Base-by-base conservation (phyloP, 1,140 invertebrate genomes). In the Psix sp. region DNA sequence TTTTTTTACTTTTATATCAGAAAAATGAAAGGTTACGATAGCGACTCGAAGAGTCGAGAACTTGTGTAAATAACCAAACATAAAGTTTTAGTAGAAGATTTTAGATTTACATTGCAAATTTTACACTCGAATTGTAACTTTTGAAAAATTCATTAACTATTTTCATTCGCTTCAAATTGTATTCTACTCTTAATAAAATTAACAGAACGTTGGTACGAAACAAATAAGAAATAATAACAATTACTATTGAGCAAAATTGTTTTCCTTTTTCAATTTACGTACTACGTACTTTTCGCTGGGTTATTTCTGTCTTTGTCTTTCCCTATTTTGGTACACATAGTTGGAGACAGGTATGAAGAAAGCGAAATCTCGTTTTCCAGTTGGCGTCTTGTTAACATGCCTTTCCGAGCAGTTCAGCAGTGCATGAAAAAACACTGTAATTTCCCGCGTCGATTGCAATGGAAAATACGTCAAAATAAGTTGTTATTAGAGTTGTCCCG, bases 301-400 rank as follows among this genome's bases (percentile, higher is more conserved):
- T 18, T 35, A 24, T 45, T 48, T n/a, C 20, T 18, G 26, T 46
- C 54, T 15, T 26, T 29, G 26, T 46, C 42, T 68, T 46, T 54
- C 57, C 38, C 48, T 38, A 39, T 57, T 72, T 79, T 74, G 66
- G 71, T 36, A 40, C 52, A 66, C 60, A 75, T 57, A 75, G 46
- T 59, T 56, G 48, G 49, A 9, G 60, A 66, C 73, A 75, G 17
- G 65, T 70, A 74, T 67, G 63, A 74, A 75, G 73, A 76, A 76
- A 76, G 73, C 73, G 73, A 71, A 76, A 76, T 71, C 73, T 66
- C 33, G 62, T 71, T 71, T 76, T 76, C 65, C 66, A 66, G 51
- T 75, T 75, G 51, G 40, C 40, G 73, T 70, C 73, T 76, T 67
- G 73, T 76, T 71, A 76, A 71, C 66, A 60, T 76, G 56, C 73